A percentile compares a stretch with the other conserved stretches of the same genome.
Conservation (phyloP, 2,113 vertebrate genomes). For the Polyodon spathula region DNA sequence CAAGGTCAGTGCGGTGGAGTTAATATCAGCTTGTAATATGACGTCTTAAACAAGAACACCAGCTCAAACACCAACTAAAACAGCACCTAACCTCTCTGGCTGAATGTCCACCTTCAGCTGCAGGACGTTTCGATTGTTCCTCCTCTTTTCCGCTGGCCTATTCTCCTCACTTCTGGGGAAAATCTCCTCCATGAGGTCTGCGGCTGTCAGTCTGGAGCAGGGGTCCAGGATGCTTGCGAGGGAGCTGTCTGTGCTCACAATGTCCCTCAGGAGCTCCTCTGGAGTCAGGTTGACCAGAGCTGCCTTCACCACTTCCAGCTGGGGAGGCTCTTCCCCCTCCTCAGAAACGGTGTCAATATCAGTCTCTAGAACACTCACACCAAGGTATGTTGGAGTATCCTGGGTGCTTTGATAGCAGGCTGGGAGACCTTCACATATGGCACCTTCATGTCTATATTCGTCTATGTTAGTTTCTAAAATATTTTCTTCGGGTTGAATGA, state of each 20-base stretch:
- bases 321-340: too few species aligned
- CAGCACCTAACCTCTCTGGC: slow-evolving; percentile 47
- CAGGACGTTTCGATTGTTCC: slow-evolving; percentile 30
- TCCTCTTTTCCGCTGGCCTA: slow-evolving; percentile 43
- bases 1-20: too few species aligned
- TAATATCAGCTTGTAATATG: too few species aligned
- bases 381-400: too few species aligned
- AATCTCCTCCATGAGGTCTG: slow-evolving; percentile 52
- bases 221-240: slow-evolving; percentile 45
- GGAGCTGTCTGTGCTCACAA: too few species aligned
- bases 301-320: too few species aligned
- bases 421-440: neutral
- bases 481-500: slow-evolving; percentile 35
- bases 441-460: slow-evolving; percentile 47
- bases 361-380: slow-evolving; percentile 56
- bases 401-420: too few species aligned
- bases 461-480: slow-evolving; percentile 63
- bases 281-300: too few species aligned
- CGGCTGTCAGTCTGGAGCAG: slow-evolving; percentile 22
- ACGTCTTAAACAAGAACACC: neutral
- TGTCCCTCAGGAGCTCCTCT: too few species aligned
- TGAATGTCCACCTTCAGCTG: slow-evolving; percentile 46
- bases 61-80: neutral
- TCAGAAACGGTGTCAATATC: slow-evolving; percentile 48
- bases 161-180: slow-evolving; percentile 55